Base-by-base conservation (phyloP, 2,888 invertebrate species). In the Spicauda simplicius region DNA sequence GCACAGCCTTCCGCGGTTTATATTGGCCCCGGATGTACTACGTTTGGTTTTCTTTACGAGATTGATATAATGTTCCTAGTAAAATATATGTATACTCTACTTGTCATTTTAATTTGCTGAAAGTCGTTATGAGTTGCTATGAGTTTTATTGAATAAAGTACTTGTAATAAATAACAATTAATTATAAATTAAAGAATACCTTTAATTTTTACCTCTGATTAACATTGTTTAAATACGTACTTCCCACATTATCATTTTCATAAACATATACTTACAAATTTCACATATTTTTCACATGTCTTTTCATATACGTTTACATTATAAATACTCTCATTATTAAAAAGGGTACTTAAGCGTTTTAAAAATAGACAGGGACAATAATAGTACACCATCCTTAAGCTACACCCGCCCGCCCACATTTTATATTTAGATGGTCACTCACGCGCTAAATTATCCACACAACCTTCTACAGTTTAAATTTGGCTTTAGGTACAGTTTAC, bases 1-100 rank as follows among this genome's bases (percentile, higher is more conserved):
- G 57, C 58, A 58, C 58, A 52, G 59, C 65, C 65, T 66, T 59
- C 59, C 65, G 65, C 65, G 59, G 65, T 60, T 65, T 60, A 60
- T 66, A 66, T 66, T 66, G 54, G 59, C 54, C n/a, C 54, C 65
- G 65, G 65, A 65, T 58, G 57, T 25, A 19, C 58, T 65, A 53
- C 25, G 57, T 53, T 58, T 53, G 58, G 57, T 58, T 65, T 53
- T 25, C 30, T 65, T 58, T 50, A 56, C 33, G 55, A 53, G 52
- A 57, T 48, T n/a, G 16, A 48, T 16, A 16, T 48, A 48, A 48
- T 48, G n/a, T 48, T 48, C n/a, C 14, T 4, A 7, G 7, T 5
- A 48, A 48, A 48, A 45, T 45, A 3, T 45, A 45, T 12, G 30
- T 33, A 33, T 33, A 33, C 33, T 5, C 41, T 14, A 41, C 2